Evolutionary conservation across 1,140 invertebrate species (phyloP).

Genomic region (Agrypnia vestita): DNA sequence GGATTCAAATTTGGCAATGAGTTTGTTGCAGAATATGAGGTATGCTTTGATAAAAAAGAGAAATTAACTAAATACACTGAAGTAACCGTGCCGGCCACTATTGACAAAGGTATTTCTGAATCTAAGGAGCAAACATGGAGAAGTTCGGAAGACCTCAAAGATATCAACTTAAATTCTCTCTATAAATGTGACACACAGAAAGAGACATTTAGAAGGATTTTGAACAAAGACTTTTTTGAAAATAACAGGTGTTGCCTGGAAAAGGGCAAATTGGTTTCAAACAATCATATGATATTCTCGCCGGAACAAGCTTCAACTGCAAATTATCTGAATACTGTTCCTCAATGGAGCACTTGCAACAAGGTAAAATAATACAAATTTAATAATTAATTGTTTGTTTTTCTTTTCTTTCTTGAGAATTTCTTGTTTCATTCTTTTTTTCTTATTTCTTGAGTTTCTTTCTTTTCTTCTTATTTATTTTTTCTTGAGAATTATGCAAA

Average conservation of each 20-base stretch:
- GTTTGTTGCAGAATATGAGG: conserved; percentile 63
- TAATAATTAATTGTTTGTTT: no score
- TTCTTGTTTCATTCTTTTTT: no score
- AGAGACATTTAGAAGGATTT: conserved; percentile 54
- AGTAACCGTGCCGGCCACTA: conserved; percentile 58
- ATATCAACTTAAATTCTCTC: conserved; percentile 62
- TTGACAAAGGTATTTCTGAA: conserved; percentile 47
- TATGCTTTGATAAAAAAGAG: conserved; percentile 64
- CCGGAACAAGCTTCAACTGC: conserved; percentile 63
- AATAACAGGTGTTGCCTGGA: conserved; percentile 64
- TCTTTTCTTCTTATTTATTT: no score
- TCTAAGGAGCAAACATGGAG: conserved; percentile 46
- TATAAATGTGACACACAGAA: conserved; percentile 64
- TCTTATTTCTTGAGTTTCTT: no score
- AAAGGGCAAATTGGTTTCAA: conserved; percentile 65
- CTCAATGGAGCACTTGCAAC: conserved; percentile 67
- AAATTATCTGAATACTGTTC: conserved; percentile 65
- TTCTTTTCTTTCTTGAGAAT: no score
- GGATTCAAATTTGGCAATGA: conserved; percentile 60
- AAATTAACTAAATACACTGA: conserved; percentile 63
- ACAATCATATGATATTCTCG: conserved; percentile 63
- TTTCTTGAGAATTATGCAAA: background rate
- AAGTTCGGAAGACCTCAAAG: conserved; percentile 23
- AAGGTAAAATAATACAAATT: no score
- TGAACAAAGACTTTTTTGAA: conserved; percentile 57